These are phyloP conservation scores for Patella pellucida DNA, from an alignment of 2,888 invertebrate species.

Conservation along the genomic window DNA sequence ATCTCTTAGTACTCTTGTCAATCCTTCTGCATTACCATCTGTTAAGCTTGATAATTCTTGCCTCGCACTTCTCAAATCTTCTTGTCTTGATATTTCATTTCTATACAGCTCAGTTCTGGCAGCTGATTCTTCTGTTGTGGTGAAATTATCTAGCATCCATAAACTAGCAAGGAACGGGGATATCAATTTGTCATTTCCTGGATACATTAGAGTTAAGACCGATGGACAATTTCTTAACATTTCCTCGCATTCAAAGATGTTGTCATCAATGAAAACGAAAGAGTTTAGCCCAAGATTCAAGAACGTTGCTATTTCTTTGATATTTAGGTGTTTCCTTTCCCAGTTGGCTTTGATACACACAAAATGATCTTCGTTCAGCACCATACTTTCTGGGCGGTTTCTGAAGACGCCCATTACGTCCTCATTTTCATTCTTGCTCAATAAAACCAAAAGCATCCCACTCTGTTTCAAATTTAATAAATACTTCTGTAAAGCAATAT, in stretches of 20 bases:
- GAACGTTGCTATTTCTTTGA: background rate
- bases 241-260: background rate
- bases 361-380: background rate
- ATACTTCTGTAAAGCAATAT: background rate
- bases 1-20: background rate
- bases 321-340: background rate
- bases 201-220: background rate
- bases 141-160: background rate
- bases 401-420: background rate
- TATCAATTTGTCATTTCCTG: background rate
- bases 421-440: background rate
- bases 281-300: conserved; percentile 1
- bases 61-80: background rate
- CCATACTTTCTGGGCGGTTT: background rate
- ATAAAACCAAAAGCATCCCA: background rate
- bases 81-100: background rate
- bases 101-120: background rate
- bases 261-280: background rate
- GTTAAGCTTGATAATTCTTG: background rate
- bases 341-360: background rate
- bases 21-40: background rate
- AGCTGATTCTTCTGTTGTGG: background rate
- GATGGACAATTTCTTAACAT: background rate
- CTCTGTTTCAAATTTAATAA: background rate
- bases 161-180: background rate